Base-by-base conservation (phyloP, 1,140 invertebrate species). In the Telenomus remus region DNA sequence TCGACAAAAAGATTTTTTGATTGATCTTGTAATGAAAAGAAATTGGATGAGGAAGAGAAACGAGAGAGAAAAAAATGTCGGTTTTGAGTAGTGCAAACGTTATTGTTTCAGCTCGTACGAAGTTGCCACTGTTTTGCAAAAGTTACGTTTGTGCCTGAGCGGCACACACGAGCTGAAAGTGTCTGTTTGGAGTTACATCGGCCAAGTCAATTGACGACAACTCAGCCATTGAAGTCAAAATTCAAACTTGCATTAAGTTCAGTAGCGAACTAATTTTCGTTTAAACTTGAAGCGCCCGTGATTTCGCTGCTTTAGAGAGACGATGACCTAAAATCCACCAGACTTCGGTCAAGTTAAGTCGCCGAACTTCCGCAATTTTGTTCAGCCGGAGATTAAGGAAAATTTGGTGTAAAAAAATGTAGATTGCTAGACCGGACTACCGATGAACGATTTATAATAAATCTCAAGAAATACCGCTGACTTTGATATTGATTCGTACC, bases 181-280 rank as follows among this genome's bases (percentile, higher is more conserved):
- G 60, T 59, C 48, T 61, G 51, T 66, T 66, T 61, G 59, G 46
- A 75, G 65, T 75, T 68, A 64, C 72, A 69, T 59, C 64, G 53
- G 19, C 51, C 53, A 42, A 75, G 57, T 75, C 72, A 75, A 75
- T 75, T 75, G 72, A 57, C 65, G 53, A 59, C 72, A 69, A 64
- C 59, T 69, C 64, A 35, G 46, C 48, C 59, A 75, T 75, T 69
- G 53, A 69, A 59, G 64, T 75, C 53, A 75, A 75, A 75, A 69
- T 75, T 57, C 57, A 75, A 75, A 69, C 48, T 76, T 69, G 60
- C 48, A 34, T 64, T 60, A 76, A 60, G 54, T 70, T 76, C 73
- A 76, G 65, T 76, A 65, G 16, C 51, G 35, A 77, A 71, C 74
- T 77, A 77, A 77, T 77, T 77, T 77, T 72, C 75, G 68, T 77